phyloP scores from a whole-genome alignment of 2,113 vertebrate species.

The Oncorhynchus masou region DNA sequence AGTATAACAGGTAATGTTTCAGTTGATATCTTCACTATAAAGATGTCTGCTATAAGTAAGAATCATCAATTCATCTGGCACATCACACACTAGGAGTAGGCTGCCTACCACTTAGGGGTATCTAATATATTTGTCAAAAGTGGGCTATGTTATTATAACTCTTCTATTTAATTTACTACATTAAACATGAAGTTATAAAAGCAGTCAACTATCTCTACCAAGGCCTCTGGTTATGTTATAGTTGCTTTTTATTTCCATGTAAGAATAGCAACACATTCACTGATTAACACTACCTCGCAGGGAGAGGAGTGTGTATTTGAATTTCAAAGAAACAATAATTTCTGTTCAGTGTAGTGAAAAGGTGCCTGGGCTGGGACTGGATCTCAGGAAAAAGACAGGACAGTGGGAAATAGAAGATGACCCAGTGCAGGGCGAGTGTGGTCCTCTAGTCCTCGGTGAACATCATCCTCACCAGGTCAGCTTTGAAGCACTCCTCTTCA shows the following conservation, averaged over 20 bases:
- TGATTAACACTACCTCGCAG: neutral
- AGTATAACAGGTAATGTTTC: neutral
- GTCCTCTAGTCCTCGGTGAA: conserved; percentile 86
- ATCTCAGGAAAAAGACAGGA: neutral
- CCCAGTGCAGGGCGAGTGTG: neutral
- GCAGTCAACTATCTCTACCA: neutral
- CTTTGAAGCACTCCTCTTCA: conserved; percentile 89
- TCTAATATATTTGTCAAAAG: neutral
- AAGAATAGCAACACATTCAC: neutral
- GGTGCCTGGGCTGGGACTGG: neutral
- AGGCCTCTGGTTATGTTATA: neutral
- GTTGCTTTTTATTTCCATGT: neutral
- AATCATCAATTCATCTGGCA: neutral
- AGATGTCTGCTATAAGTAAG: neutral
- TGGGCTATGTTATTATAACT: neutral
- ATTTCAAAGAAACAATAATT: neutral
- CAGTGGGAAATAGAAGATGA: neutral
- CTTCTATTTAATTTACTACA: neutral
- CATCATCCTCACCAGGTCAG: conserved; percentile 89
- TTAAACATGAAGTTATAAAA: neutral
- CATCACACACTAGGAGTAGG: neutral
- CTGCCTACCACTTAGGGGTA: neutral
- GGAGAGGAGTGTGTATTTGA: neutral
- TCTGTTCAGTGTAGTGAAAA: neutral
- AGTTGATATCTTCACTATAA: neutral